Evolutionary conservation across 2,113 vertebrate genomes (phyloP).

Genomic region (Sprattus sprattus): DNA sequence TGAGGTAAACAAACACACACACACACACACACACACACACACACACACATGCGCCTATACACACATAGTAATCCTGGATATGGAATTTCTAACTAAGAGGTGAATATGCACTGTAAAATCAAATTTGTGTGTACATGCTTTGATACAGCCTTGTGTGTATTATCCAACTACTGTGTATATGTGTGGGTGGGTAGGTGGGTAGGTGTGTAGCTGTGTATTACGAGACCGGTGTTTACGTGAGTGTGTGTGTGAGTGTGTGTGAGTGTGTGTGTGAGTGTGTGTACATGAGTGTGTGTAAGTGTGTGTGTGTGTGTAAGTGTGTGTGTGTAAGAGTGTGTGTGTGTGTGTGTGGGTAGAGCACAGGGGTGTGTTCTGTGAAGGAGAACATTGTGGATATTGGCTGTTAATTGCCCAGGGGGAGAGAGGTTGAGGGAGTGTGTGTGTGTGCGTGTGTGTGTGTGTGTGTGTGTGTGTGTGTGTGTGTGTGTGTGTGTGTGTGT

Average conservation of each 20-base stretch:
- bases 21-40: constrained; percentile 1
- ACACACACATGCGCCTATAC: neutral
- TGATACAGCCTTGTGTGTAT: neutral
- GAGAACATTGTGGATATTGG: constrained; percentile 16
- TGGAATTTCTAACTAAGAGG: no score
- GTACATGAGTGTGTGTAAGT: neutral
- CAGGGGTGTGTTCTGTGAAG: neutral
- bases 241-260: neutral
- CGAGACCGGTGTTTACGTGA: neutral
- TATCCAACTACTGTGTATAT: neutral
- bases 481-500: no score
- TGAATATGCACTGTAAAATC: no score
- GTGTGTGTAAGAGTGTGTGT: neutral
- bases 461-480: no score
- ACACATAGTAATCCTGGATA: no score
- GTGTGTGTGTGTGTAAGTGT: neutral
- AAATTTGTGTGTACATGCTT: neutral
- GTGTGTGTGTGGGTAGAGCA: constrained; percentile 14
- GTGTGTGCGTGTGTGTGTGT: no score
- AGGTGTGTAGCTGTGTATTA: neutral
- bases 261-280: constrained; percentile 5
- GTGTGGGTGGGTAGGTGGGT: neutral
- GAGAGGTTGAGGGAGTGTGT: neutral
- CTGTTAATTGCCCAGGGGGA: neutral
- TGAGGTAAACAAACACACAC: constrained; percentile 74